Base-by-base conservation (phyloP, 2,888 invertebrate genomes). In the Ichneumoninae sp. region DNA sequence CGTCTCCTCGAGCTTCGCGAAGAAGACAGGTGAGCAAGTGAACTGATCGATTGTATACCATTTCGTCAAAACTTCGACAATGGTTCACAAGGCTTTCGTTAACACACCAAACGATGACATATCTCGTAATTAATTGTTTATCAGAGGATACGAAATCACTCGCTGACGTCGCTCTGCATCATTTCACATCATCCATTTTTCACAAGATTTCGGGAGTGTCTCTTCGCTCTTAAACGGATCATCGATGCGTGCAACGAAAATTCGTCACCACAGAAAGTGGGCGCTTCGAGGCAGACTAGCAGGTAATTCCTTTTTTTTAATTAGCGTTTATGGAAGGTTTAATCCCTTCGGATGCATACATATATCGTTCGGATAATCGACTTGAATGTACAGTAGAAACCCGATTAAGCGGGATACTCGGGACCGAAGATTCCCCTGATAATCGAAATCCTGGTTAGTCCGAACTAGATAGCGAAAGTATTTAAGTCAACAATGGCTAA, bases 171-270 rank as follows among this genome's bases (percentile, higher is more conserved):
- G 70, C 95, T 99, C 81, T 99, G 99, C 95, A 96, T 99, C 89
- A 96, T 99, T 81, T 99, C 99, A 86, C 99, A 99, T 95, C 99
- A 99, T 95, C 99, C 99, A 52, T 99, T 99, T 95, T 99, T 99
- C 94, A 97, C 99, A 86, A 98, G 98, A 91, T 99, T 99, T 95
- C 97, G 99, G 88, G 98, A 99, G 95, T 98, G 99, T 95, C 96
- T 99, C 90, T 98, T 98, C 95, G 97, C 99, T 90, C 95, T 99
- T 91, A 98, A 98, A 94, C 98, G 98, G 93, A 95, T 99, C 88
- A 98, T 99, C 91, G 99, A 99, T 94, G 98, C 99, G 83, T 99
- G 99, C 94, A 99, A 99, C 94, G 98, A 98, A 94, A 97, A 98
- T 91, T 97, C 97, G 87, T 97, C 97, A 92, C 97, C 98, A 26